Conservation (phyloP, 2,888 invertebrate species). For the Macaria liturata region DNA sequence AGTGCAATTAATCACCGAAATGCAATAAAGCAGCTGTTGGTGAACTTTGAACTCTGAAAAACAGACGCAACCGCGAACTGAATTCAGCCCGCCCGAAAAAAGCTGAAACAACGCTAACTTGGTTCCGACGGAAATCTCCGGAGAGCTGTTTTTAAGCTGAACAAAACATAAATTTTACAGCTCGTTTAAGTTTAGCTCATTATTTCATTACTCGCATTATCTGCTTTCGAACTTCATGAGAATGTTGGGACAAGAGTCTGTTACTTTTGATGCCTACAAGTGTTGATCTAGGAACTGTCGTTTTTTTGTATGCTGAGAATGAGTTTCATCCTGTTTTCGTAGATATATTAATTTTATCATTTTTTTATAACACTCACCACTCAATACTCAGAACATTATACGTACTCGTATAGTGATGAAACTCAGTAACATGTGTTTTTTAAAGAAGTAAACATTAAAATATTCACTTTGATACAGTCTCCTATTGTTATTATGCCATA, state of each 20-base stretch:
- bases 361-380: too few species aligned
- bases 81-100: conserved; percentile 64
- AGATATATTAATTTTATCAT: too few species aligned
- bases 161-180: conserved; percentile 79
- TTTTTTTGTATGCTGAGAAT: too few species aligned
- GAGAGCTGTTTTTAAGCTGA: conserved; percentile 76
- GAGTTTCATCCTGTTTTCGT: too few species aligned
- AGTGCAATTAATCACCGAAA: conserved; percentile 39
- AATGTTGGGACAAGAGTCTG: conserved; percentile 8
- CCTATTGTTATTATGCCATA: too few species aligned
- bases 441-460: too few species aligned
- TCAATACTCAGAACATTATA: too few species aligned
- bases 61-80: conserved; percentile 59
- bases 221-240: conserved; percentile 47
- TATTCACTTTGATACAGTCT: too few species aligned
- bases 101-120: conserved; percentile 68
- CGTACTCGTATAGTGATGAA: too few species aligned
- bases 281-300: too few species aligned
- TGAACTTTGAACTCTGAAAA: conserved; percentile 54
- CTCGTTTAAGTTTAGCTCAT: conserved; percentile 78
- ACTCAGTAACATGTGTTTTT: too few species aligned
- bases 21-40: conserved; percentile 24
- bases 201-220: conserved; percentile 74
- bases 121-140: conserved; percentile 58
- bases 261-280: too few species aligned